Evolutionary conservation across 2,888 invertebrate genomes (phyloP).

Genomic region (Agrenia bidenticulata): DNA sequence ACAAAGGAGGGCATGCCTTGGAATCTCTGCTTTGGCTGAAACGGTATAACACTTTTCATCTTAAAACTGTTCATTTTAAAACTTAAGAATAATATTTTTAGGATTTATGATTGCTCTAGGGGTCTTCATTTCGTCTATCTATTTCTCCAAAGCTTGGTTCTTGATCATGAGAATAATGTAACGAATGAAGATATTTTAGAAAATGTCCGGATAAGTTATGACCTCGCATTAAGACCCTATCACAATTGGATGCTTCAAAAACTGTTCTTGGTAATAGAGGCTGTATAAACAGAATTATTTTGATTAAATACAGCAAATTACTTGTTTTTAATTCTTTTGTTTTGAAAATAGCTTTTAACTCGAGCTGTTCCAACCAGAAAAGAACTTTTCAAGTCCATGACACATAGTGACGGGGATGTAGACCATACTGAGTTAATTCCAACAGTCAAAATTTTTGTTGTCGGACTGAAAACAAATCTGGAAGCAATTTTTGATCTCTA

Average conservation of each 20-base stretch:
- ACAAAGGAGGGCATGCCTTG: neutral
- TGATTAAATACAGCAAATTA: too few species aligned
- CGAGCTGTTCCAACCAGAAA: slow-evolving; percentile 8
- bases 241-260: slow-evolving; percentile 15
- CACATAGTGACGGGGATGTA: neutral
- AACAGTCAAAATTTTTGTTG: slow-evolving; percentile 1
- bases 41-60: neutral
- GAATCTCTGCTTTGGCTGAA: slow-evolving; percentile 11
- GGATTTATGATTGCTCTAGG: too few species aligned
- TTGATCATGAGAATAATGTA: slow-evolving; percentile 2
- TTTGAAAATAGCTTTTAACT: neutral
- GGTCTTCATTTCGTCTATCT: slow-evolving; percentile 16
- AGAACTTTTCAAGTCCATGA: slow-evolving; percentile 4
- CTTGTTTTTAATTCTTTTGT: too few species aligned
- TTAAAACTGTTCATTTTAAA: neutral
- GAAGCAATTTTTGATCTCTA: slow-evolving; percentile 20
- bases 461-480: slow-evolving; percentile 5
- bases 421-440: neutral
- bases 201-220: slow-evolving; percentile 10
- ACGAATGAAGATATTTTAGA: neutral
- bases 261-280: slow-evolving; percentile 4
- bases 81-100: too few species aligned
- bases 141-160: neutral
- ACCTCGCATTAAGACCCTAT: neutral
- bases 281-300: neutral